phyloP scores from a whole-genome alignment of 2,113 vertebrate genomes.

The Lycaon pictus region DNA sequence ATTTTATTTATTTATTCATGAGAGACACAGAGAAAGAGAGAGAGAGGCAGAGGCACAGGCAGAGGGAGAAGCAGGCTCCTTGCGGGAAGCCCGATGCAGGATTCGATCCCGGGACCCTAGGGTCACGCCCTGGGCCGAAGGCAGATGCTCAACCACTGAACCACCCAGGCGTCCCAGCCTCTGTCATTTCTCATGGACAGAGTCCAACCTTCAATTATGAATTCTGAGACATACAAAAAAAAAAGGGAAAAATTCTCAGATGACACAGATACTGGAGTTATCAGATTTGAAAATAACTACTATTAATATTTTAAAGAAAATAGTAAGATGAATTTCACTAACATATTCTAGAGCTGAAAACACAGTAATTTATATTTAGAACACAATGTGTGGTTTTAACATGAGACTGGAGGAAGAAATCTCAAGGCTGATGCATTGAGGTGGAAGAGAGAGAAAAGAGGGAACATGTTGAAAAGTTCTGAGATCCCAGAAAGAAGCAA shows the following conservation, averaged over 20 bases:
- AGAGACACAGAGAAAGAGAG: too few species aligned
- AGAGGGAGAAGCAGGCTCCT: too few species aligned
- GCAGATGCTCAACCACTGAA: too few species aligned
- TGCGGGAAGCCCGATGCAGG: too few species aligned
- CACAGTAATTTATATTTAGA: neutral
- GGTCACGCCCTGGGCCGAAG: too few species aligned
- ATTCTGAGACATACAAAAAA: neutral
- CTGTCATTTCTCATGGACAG: neutral
- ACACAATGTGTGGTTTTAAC: neutral
- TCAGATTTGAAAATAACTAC: too few species aligned
- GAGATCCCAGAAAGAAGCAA: neutral
- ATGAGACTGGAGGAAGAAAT: neutral
- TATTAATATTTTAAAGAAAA: conserved; percentile 19
- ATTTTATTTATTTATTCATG: too few species aligned
- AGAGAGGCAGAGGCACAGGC: too few species aligned
- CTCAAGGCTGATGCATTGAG: neutral
- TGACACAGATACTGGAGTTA: neutral
- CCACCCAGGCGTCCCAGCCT: neutral
- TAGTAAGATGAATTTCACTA: neutral
- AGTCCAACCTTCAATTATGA: neutral
- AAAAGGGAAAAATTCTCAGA: neutral
- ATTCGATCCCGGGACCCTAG: too few species aligned
- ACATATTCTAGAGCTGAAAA: neutral
- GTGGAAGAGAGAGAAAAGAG: neutral
- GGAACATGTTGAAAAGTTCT: neutral